Base-by-base conservation (phyloP, 64 coral and sea anemone genomes). In the Cladopsammia gracilis region DNA sequence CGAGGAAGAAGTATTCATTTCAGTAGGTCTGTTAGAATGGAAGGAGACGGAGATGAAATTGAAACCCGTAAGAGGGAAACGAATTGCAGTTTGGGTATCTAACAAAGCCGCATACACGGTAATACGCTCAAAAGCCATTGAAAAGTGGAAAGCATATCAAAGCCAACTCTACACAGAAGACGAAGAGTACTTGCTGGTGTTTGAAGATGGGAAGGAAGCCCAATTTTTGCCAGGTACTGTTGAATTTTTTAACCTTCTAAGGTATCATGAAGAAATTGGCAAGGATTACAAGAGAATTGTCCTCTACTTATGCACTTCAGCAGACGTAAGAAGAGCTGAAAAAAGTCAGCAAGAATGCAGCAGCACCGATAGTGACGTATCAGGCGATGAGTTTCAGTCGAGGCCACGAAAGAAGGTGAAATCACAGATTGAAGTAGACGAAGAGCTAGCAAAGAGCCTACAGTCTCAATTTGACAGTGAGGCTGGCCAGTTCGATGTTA, bases 241-340 rank as follows among this genome's bases (percentile, higher is more conserved):
- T n/a, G 76, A 90, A 72, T 23, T 70, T 82, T 90, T 90, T 50
- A 66, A 7, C 56, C 75, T 90, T 77, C 25, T 16, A 44, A 58
- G 75, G 15, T 90, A 79, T 69, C 88, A n/a, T n/a, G 88, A 90
- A 69, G 87, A 89, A 75, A 75, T 89, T 77, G 73, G 87, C 42
- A 89, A 78, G 62, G 87, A 89, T 58, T 89, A 77, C 73, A 89
- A 89, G 46, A n/a, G 61, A 78, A 90, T 90, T 52, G 62, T 69
- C 13, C 62, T 90, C 13, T 90, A 90, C 48, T 59, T 90, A n/a
- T 90, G 86, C 53, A 16, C 76, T 59, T 5, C 22, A 26, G 59
- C 54, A 8, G 54, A 60, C 54, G 53, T 58, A 58, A 58, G 23
- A 25, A 11, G 20, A 59, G 51, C 76, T 79, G 76, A 59, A 79